phyloP scores from a whole-genome alignment of 2,888 invertebrate genomes.

The Brassicogethes aeneus region DNA sequence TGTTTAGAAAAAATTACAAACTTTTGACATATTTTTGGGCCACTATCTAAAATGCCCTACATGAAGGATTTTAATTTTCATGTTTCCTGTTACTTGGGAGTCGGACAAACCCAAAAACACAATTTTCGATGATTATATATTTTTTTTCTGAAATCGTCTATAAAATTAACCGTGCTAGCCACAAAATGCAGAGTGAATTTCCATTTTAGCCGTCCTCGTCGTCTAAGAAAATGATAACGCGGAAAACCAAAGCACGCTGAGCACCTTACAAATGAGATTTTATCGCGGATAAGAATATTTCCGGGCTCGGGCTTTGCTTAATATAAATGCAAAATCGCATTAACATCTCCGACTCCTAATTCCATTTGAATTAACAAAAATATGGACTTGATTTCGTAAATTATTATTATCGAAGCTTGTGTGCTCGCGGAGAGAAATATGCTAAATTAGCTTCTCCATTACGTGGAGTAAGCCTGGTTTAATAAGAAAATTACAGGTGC shows the following conservation, averaged over 20 bases:
- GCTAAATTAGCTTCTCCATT: neutral
- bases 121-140: too few species aligned
- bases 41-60: too few species aligned
- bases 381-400: constrained; percentile 1
- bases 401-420: neutral
- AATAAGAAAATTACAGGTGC: constrained; percentile 1
- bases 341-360: constrained; percentile 13
- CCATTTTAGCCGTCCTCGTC: neutral
- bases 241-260: constrained; percentile 17
- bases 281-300: constrained; percentile 23
- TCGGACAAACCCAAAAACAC: too few species aligned
- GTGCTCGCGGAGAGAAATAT: neutral
- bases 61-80: too few species aligned
- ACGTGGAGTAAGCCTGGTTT: neutral
- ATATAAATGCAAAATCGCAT: constrained; percentile 30
- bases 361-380: constrained; percentile 3
- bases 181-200: too few species aligned
- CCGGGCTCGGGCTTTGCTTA: constrained; percentile 19
- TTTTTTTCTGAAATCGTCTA: too few species aligned
- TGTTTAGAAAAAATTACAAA: too few species aligned
- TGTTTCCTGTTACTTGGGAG: too few species aligned
- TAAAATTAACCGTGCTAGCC: too few species aligned
- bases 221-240: constrained; percentile 18
- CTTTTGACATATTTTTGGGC: too few species aligned
- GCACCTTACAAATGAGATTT: constrained; percentile 27